Conservation (phyloP, 2,113 vertebrate genomes). For the Pelecanoides urinatrix region DNA sequence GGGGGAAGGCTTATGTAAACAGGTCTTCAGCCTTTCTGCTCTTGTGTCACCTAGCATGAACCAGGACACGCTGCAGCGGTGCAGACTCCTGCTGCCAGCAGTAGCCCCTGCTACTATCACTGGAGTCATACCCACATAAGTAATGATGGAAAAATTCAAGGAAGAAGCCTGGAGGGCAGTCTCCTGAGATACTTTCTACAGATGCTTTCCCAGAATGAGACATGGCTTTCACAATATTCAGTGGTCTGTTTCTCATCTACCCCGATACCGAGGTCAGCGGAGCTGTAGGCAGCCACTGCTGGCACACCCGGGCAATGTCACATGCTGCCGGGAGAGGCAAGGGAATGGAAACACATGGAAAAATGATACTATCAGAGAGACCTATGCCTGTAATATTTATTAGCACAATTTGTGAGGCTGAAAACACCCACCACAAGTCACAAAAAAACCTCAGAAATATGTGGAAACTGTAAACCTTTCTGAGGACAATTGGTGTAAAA, state of each 20-base stretch:
- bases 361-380: background rate
- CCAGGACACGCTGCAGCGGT: background rate
- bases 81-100: background rate
- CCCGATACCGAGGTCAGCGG: background rate
- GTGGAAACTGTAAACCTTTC: background rate
- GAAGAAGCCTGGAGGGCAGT: background rate
- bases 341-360: background rate
- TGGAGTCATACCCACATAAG: background rate
- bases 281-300: background rate
- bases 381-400: background rate
- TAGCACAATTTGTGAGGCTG: background rate
- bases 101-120: background rate
- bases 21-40: background rate
- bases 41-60: background rate
- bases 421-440: background rate
- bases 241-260: background rate
- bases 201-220: background rate
- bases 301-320: background rate
- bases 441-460: background rate
- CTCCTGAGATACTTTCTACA: background rate
- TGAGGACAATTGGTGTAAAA: background rate
- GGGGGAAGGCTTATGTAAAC: background rate
- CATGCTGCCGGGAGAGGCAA: background rate
- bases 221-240: background rate
- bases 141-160: background rate